Conservation (phyloP, 2,797 vertebrate genomes). For the Hemibagrus guttatus region DNA sequence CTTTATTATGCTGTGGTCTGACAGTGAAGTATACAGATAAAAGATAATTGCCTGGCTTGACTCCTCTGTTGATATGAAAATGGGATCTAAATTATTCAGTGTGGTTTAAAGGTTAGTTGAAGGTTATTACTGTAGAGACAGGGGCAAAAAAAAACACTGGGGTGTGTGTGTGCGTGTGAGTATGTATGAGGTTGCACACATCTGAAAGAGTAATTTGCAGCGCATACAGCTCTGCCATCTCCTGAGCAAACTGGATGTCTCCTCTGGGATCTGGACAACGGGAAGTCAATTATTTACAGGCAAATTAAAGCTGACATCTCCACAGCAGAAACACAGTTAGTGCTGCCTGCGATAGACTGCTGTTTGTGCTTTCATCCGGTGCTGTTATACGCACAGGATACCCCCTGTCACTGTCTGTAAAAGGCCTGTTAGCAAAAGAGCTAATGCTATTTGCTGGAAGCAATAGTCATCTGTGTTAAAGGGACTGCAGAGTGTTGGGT, state of each 20-base stretch:
- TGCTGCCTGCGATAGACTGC: conserved; percentile 70
- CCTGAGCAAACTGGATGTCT: conserved; percentile 80
- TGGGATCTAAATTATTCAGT: conserved; percentile 98
- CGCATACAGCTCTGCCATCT: conserved; percentile 76
- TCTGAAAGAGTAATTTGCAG: conserved; percentile 90
- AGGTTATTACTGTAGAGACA: conserved; percentile 88
- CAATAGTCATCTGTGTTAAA: neutral
- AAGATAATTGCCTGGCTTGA: conserved; percentile 99
- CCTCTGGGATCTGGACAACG: conserved; percentile 77
- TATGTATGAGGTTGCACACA: conserved; percentile 61
- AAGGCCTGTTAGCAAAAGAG: conserved; percentile 48
- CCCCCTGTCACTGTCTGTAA: conserved; percentile 50
- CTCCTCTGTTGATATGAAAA: conserved; percentile 99
- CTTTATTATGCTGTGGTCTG: conserved; percentile 89
- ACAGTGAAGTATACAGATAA: conserved; percentile 97
- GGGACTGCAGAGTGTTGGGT: conserved; percentile 2
- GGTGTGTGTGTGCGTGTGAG: conserved; percentile 3
- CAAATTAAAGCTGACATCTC: conserved; percentile 84
- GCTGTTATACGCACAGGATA: conserved; percentile 54
- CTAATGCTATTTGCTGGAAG: conserved; percentile 31
- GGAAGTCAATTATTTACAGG: conserved; percentile 95
- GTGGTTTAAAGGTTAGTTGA: conserved; percentile 97
- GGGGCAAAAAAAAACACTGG: conserved; percentile 54
- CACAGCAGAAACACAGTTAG: conserved; percentile 72
- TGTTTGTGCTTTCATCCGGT: conserved; percentile 61